These are phyloP conservation scores for Scrobipalpa atriplicella DNA, from an alignment of 2,888 invertebrate species.

Conservation along the genomic window DNA sequence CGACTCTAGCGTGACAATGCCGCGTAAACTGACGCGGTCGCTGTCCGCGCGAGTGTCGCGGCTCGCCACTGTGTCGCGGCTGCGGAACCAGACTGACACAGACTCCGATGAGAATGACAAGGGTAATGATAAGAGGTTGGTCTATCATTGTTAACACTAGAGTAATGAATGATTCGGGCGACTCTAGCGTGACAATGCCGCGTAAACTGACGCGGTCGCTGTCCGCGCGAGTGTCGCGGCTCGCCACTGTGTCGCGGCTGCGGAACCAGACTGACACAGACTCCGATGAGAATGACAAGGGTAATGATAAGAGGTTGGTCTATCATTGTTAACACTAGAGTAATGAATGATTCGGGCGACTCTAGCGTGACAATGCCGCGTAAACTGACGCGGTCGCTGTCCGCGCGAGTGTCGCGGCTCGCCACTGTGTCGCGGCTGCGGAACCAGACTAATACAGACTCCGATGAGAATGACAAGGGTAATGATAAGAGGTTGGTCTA, in stretches of 20 bases:
- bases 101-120: slow-evolving; percentile 74
- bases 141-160: no score
- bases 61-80: slow-evolving; percentile 81
- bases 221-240: slow-evolving; percentile 86
- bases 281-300: slow-evolving; percentile 64
- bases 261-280: slow-evolving; percentile 85
- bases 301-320: slow-evolving; percentile 41
- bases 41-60: slow-evolving; percentile 86
- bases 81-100: slow-evolving; percentile 84
- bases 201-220: slow-evolving; percentile 88
- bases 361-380: slow-evolving; percentile 72
- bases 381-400: slow-evolving; percentile 87
- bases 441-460: slow-evolving; percentile 85
- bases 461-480: slow-evolving; percentile 65
- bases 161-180: slow-evolving; percentile 49
- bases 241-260: slow-evolving; percentile 80
- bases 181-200: slow-evolving; percentile 64
- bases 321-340: no score
- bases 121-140: slow-evolving; percentile 44
- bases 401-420: slow-evolving; percentile 86
- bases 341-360: slow-evolving; percentile 51
- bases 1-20: slow-evolving; percentile 60
- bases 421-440: slow-evolving; percentile 79
- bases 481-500: slow-evolving; percentile 35
- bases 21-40: slow-evolving; percentile 87